Evolutionary conservation across 2,797 vertebrate genomes (phyloP).

Genomic region (Ceryle rudis): DNA sequence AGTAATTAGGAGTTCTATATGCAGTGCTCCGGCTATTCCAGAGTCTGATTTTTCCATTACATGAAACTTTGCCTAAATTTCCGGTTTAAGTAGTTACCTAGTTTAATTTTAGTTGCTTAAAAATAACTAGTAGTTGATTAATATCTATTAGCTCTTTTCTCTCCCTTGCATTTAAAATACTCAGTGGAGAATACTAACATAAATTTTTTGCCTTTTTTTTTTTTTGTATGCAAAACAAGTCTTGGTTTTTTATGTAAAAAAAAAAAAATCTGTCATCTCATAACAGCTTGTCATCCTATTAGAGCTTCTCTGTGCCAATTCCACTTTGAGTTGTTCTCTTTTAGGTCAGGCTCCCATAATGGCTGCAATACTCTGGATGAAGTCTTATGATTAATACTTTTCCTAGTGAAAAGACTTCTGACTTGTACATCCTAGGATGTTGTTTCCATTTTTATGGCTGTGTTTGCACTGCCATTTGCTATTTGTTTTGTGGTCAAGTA

Average conservation of each 20-base stretch:
- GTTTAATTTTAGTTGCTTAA: conserved; percentile 34
- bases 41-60: conserved; percentile 27
- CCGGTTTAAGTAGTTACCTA: background rate
- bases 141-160: background rate
- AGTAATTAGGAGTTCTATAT: conserved; percentile 40
- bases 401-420: background rate
- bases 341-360: rapidly evolving
- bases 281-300: background rate
- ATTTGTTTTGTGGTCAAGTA: background rate
- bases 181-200: background rate
- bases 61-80: background rate
- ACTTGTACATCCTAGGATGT: background rate
- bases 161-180: background rate
- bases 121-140: conserved; percentile 35
- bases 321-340: background rate
- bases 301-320: background rate
- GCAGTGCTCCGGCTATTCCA: conserved; percentile 3
- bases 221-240: conserved; percentile 3
- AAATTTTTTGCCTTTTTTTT: background rate
- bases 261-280: background rate
- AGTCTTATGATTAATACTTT: background rate
- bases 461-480: background rate
- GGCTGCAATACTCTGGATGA: background rate
- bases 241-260: background rate
- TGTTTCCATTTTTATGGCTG: background rate